Conservation (phyloP, 2,797 vertebrate genomes). For the Holocentrus rufus region DNA sequence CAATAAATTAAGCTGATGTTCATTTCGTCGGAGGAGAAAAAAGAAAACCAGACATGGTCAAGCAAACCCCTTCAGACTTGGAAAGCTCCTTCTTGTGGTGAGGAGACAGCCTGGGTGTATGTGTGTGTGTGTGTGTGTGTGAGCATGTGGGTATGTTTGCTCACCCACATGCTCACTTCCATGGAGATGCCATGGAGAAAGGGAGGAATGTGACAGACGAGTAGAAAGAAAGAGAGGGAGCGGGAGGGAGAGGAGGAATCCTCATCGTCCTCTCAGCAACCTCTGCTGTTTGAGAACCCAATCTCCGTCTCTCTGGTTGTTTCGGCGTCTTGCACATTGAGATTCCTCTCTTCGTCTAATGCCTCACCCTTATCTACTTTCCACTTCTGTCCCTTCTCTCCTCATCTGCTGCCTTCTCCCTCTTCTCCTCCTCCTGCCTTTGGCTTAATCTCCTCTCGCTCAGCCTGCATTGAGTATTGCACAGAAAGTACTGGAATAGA, state of each 20-base stretch:
- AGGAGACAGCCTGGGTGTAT: slow-evolving; percentile 16
- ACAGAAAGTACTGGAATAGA: slow-evolving; percentile 27
- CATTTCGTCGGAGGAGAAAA: neutral
- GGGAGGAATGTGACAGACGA: slow-evolving; percentile 75
- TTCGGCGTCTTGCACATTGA: slow-evolving; percentile 24
- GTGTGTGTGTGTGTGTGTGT: slow-evolving; percentile 3
- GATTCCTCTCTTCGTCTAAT: slow-evolving; percentile 53
- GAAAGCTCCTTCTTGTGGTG: slow-evolving; percentile 42
- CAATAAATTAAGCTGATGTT: neutral
- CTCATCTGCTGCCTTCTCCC: slow-evolving; percentile 12
- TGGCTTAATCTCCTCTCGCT: slow-evolving; percentile 42
- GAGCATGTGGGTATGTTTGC: slow-evolving; percentile 63
- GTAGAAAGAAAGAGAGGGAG: slow-evolving; percentile 15
- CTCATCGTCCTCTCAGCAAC: slow-evolving; percentile 15
- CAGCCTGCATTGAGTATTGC: slow-evolving; percentile 40
- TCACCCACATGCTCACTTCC: slow-evolving; percentile 67
- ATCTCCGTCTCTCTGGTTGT: slow-evolving; percentile 21
- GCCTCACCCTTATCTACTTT: slow-evolving; percentile 32
- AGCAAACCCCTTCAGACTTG: slow-evolving; percentile 21
- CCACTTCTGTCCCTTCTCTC: slow-evolving; percentile 16
- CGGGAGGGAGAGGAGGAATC: slow-evolving; percentile 24
- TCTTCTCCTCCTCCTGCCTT: slow-evolving; percentile 16
- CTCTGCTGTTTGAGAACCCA: slow-evolving; percentile 31
- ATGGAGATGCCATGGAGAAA: slow-evolving; percentile 74
- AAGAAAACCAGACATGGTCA: neutral